Evolutionary conservation across 1,140 invertebrate genomes (phyloP).

Genomic region (Pemphigus obesinymphae): DNA sequence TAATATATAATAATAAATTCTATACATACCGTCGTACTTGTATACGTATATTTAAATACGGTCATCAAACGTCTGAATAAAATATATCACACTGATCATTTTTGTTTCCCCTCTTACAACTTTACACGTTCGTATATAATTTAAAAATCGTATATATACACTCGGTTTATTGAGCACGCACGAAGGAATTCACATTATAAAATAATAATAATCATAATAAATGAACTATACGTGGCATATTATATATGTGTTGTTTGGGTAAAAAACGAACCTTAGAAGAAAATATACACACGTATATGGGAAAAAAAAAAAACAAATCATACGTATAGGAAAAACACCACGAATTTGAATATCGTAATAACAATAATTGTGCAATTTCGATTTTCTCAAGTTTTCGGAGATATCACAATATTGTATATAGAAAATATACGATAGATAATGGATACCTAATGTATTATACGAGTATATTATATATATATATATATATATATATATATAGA

Average conservation of each 20-base stretch:
- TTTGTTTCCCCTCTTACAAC: not conserved
- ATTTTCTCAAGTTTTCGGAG: not conserved
- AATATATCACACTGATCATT: not conserved
- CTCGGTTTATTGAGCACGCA: not conserved
- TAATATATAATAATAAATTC: no score
- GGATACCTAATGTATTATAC: not conserved
- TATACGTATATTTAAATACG: no score
- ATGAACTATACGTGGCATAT: not conserved
- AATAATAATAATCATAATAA: not conserved
- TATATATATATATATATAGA: no score
- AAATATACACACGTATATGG: no score
- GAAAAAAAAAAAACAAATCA: not conserved
- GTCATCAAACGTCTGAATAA: not conserved
- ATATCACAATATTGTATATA: not conserved
- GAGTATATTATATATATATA: no score
- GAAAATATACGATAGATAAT: not conserved
- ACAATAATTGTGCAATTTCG: not conserved
- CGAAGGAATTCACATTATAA: conserved; percentile 8
- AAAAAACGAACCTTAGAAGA: not conserved
- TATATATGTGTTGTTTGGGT: not conserved
- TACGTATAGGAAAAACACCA: not conserved
- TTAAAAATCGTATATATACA: not conserved
- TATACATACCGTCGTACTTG: no score
- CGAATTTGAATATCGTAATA: not conserved
- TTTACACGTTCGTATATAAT: not conserved